Percentiles rank a stretch among this genome's conserved stretches.
Evolutionary conservation across 2,797 vertebrate species (phyloP).

Genomic region (Coccyzus lansbergi): DNA sequence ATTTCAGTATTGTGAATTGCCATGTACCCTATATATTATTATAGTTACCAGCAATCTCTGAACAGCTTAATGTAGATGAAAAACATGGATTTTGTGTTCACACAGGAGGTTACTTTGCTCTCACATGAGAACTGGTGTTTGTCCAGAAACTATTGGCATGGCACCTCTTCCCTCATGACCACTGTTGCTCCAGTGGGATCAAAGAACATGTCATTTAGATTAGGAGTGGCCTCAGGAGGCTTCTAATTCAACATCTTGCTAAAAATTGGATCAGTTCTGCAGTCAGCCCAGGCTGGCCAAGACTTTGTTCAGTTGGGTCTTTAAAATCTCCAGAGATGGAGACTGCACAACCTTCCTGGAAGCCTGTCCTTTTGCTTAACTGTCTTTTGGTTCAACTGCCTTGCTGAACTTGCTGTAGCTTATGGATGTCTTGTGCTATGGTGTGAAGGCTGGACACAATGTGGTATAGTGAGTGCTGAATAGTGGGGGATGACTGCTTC

Average conservation of each 20-base stretch:
- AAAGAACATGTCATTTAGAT: not conserved
- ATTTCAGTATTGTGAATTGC: not conserved
- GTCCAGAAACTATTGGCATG: not conserved
- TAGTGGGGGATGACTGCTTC: not conserved
- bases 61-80: not conserved
- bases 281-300: not conserved
- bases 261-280: not conserved
- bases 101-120: not conserved
- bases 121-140: not conserved
- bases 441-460: not conserved
- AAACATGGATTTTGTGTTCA: not conserved
- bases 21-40: not conserved
- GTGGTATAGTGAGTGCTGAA: not conserved
- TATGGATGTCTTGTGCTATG: not conserved
- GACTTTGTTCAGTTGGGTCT: not conserved
- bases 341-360: no score
- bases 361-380: not conserved
- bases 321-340: not conserved
- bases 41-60: not conserved
- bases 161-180: not conserved
- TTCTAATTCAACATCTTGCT: not conserved
- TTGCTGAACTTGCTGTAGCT: rapidly evolving
- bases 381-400: no score
- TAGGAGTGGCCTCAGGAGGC: not conserved
- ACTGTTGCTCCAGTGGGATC: not conserved